Evolutionary conservation across 2,113 vertebrate species (phyloP).

Genomic region (Agapornis roseicollis): DNA sequence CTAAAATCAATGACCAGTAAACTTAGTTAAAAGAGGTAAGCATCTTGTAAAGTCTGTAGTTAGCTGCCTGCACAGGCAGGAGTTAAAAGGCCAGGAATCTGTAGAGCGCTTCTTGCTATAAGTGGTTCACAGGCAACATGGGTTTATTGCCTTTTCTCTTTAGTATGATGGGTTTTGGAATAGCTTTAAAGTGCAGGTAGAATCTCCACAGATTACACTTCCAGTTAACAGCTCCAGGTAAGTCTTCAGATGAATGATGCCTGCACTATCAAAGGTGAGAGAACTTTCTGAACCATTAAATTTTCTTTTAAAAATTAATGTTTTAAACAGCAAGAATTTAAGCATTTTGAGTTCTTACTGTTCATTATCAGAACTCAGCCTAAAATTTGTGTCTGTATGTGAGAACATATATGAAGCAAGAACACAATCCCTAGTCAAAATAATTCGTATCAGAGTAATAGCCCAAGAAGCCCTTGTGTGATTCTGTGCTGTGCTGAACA

Average conservation of each 20-base stretch:
- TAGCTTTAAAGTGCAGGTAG: neutral
- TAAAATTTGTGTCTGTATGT: neutral
- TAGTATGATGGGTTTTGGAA: neutral
- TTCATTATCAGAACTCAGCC: neutral
- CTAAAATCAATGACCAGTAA: neutral
- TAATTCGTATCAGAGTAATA: neutral
- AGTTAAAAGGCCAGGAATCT: neutral
- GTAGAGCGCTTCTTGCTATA: neutral
- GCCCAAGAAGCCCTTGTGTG: neutral
- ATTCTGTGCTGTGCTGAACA: neutral
- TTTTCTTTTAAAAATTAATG: neutral
- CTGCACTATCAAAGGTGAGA: neutral
- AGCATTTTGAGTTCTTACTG: neutral
- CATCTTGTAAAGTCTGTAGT: neutral
- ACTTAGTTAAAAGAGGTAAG: neutral
- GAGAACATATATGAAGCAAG: neutral
- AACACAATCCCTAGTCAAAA: neutral
- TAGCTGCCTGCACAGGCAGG: neutral
- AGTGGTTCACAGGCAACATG: neutral
- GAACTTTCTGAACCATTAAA: neutral
- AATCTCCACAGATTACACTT: neutral
- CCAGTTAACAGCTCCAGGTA: neutral
- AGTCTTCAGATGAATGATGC: neutral
- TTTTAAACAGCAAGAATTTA: neutral
- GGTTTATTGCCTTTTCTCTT: neutral